Percentiles rank a stretch among this genome's conserved stretches.
These are phyloP conservation scores for Nymphalis io DNA, from an alignment of 1,140 invertebrate genomes.

Conservation along the genomic window DNA sequence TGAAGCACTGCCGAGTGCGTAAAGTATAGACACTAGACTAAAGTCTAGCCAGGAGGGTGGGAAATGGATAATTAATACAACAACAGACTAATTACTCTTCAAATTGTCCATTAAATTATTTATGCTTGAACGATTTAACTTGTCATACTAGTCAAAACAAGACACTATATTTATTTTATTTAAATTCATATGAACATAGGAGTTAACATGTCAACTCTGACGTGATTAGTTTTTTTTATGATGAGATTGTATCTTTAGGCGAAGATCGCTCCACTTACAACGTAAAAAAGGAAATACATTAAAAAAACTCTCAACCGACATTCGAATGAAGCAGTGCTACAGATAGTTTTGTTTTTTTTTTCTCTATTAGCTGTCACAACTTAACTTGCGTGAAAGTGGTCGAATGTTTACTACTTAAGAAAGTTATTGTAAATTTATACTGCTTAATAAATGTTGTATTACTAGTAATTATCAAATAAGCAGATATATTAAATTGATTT, in stretches of 20 bases:
- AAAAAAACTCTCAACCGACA: conserved; percentile 1
- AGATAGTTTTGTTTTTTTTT: conserved; percentile 9
- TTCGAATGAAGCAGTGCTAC: conserved; percentile 13
- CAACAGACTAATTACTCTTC: not conserved
- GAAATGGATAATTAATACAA: conserved; percentile 2
- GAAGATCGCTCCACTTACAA: conserved; percentile 2
- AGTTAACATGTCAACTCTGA: conserved; percentile 6
- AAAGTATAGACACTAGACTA: not conserved
- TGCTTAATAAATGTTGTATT: conserved; percentile 1
- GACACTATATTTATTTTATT: not conserved
- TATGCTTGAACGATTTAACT: not conserved
- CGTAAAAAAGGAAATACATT: conserved; percentile 7
- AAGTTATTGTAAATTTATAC: conserved; percentile 24
- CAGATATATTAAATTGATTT: not conserved
- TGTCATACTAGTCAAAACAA: not conserved
- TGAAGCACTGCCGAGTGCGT: conserved; percentile 14
- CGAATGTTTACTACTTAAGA: conserved; percentile 26
- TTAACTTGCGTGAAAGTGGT: conserved; percentile 19
- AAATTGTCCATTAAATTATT: conserved; percentile 4
- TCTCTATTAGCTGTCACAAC: conserved; percentile 1
- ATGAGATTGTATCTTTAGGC: not conserved
- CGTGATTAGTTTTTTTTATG: conserved; percentile 18
- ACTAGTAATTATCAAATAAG: not conserved
- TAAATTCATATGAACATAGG: not conserved
- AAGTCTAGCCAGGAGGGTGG: conserved; percentile 1